phyloP scores from a whole-genome alignment of 1,140 invertebrate genomes.

The Carposina sasakii region DNA sequence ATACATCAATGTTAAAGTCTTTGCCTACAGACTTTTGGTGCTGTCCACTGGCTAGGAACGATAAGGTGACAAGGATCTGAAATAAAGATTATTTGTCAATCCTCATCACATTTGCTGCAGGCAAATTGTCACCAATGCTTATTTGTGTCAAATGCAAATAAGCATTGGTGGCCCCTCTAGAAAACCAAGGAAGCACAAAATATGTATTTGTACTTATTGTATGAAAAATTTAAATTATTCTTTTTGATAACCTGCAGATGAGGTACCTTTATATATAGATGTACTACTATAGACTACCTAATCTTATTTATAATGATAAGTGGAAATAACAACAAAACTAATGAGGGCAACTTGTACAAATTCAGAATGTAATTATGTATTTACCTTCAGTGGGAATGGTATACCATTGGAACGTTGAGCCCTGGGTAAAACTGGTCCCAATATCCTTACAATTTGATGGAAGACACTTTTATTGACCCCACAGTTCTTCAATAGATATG shows the following conservation, averaged over 20 bases:
- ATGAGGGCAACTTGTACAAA: no score
- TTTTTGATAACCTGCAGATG: no score
- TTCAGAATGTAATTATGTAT: neutral
- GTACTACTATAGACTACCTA: no score
- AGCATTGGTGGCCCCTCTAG: no score
- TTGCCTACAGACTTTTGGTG: slow-evolving; percentile 40
- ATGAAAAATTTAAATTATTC: neutral
- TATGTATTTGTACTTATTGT: neutral
- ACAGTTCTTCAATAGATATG: slow-evolving; percentile 32
- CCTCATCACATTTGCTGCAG: neutral
- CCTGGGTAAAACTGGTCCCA: slow-evolving; percentile 38
- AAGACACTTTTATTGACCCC: slow-evolving; percentile 30
- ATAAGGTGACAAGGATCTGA: slow-evolving; percentile 36
- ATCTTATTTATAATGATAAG: no score
- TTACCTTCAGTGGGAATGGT: slow-evolving; percentile 39
- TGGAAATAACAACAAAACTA: no score
- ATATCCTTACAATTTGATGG: slow-evolving; percentile 31
- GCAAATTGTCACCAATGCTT: no score
- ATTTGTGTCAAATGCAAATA: no score
- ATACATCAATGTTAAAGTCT: slow-evolving; percentile 37
- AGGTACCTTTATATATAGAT: no score
- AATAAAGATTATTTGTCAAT: slow-evolving; percentile 5
- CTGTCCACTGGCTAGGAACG: slow-evolving; percentile 34
- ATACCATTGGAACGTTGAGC: slow-evolving; percentile 39
- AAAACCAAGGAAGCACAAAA: no score